Evolutionary conservation across 2,113 vertebrate species (phyloP), one percentile per base, ranked within the genome.

Genomic region (Vireo altiloquus): DNA sequence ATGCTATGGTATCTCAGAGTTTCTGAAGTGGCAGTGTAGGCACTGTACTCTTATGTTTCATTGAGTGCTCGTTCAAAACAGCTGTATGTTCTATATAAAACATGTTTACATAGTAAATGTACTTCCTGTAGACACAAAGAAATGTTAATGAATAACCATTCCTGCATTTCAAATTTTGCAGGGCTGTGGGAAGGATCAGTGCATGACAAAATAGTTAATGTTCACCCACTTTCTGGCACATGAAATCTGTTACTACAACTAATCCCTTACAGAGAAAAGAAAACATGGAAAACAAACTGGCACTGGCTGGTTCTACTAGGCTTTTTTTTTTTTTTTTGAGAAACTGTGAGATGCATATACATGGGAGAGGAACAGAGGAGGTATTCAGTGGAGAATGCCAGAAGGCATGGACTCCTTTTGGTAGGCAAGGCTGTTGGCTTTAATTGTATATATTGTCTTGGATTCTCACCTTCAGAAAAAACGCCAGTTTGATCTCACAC

Each of bases 51-150:
- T 64, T 90, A 83, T 57, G 92, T 95, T 94, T 89, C 93, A 91
- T 74, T 94, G 88, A 95, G 63, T 80, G 66, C 78, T 72, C 0
- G 71, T 88, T 92, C 86, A 83, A 94, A 95, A 95, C 93, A 96
- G 95, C 94, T 97, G 94, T 92, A 95, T 96, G 89, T 93, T 88
- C 84, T 65, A 82, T 91, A 95, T 95, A 95, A 96, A 95, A 93
- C 85, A 90, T 97, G 95, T 96, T 96, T 97, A 96, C 95, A 96
- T 87, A 97, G 93, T 84, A 96, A 96, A 95, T 96, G 95, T 95
- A 94, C 87, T 95, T 96, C 93, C 87, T 96, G 93, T 88, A 94
- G 90, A 95, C 84, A 95, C 91, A 95, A 94, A 94, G 96, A 96
- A 95, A 97, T 84, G 94, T 97, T 95, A 95, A 96, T 96, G 89